Percentiles rank a stretch among this genome's conserved stretches.
These are phyloP conservation scores for Chlorocebus sabaeus DNA, from an alignment of 2,113 vertebrate genomes.

Conservation along the genomic window DNA sequence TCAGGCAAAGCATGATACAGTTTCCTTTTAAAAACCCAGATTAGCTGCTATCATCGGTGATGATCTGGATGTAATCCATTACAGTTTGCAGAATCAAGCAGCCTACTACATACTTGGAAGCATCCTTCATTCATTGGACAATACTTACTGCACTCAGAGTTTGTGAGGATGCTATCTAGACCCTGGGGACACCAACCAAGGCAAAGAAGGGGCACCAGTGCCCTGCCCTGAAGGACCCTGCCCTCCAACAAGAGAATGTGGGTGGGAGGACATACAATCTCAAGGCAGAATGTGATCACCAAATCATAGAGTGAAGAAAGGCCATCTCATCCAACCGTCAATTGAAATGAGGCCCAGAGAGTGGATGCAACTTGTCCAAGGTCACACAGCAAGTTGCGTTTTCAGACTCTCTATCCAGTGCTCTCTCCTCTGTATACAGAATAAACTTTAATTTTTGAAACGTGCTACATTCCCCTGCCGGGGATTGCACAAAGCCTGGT, in stretches of 20 bases:
- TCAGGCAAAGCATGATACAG: conserved; percentile 50
- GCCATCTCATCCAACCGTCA: background rate
- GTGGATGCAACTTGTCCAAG: background rate
- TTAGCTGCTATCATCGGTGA: background rate
- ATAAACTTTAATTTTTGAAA: background rate
- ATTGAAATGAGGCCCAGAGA: background rate
- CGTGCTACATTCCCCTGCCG: background rate
- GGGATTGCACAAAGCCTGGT: background rate
- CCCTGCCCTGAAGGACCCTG: background rate
- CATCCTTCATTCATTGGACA: background rate
- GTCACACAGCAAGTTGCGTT: background rate
- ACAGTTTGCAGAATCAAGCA: background rate
- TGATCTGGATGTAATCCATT: background rate
- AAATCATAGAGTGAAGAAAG: background rate
- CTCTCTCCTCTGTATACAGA: background rate
- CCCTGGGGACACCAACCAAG: background rate
- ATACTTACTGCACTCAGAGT: background rate
- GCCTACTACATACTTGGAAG: background rate
- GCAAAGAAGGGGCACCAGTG: background rate
- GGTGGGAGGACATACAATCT: background rate
- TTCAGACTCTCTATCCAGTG: background rate
- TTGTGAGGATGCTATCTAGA: background rate
- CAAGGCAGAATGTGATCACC: background rate
- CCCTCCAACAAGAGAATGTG: background rate
- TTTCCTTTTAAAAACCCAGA: conserved; percentile 51